Base-by-base conservation (phyloP, 2,888 invertebrate genomes). In the Alcis repandata region DNA sequence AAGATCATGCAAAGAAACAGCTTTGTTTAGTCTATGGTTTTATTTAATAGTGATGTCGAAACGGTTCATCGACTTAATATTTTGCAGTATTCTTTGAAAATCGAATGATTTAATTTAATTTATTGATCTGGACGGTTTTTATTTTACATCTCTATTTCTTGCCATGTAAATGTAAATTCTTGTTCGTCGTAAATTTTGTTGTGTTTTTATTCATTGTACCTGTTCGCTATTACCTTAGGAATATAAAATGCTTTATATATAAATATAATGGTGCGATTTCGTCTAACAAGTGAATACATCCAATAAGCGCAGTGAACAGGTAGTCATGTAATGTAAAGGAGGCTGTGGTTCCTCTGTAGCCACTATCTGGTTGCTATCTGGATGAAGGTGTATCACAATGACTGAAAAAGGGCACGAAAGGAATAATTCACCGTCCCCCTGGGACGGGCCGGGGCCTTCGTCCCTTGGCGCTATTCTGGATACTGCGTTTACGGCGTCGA, bases 381-480 rank as follows among this genome's bases (percentile, higher is more conserved):
- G 67, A 70, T 58, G 67, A 65, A 60, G 45, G 56, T 54, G 45
- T 59, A 61, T 40, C 61, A 71, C 57, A 82, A 93, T 93, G 93
- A 89, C 86, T 75, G 92, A 92, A 76, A 90, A 89, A 73, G 83
- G 86, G 52, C 88, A 82, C 71, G 88, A 87, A 66, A 86, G 89
- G 65, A 89, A 90, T 52, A 88, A 85, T 62, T 82, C 88, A 36
- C 81, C 88, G 64, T 82, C 90, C 58, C 83, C 90, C 57, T 93
- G 93, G 92, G 90, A 92, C 77, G 82, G 90, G 68, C 89, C 92
- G 66, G 92, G 91, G 22, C 91, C 90, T 59, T 91, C 95, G 58
- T 95, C 95, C 10, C 79, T 95, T 72, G 95, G 94, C 57, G 95
- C 95, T 82, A 95, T 95, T 80, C 91, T 95, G 72, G 95, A 95